A percentile compares a stretch with the other conserved stretches of the same genome.
phyloP scores from a whole-genome alignment of 2,113 vertebrate genomes.

The Ochotona princeps region DNA sequence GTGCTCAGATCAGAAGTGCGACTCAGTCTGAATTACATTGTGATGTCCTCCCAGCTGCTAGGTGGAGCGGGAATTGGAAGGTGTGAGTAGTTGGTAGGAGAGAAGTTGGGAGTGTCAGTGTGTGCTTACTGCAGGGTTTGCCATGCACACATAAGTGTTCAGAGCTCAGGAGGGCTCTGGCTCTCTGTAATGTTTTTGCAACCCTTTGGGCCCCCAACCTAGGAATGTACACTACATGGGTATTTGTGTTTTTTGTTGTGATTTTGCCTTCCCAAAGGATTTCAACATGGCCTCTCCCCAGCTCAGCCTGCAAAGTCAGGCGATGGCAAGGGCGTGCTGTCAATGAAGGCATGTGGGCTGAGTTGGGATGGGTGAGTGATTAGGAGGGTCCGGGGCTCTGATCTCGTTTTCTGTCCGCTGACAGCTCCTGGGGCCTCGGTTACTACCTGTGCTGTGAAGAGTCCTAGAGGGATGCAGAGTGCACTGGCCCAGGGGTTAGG shows the following conservation, averaged over 20 bases:
- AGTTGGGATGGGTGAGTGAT: background rate
- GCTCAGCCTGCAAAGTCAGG: background rate
- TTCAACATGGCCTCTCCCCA: rapidly evolving
- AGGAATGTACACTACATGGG: rapidly evolving
- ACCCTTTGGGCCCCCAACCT: background rate
- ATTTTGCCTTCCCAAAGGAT: background rate
- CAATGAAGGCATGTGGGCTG: background rate
- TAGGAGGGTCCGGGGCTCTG: background rate
- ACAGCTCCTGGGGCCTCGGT: background rate
- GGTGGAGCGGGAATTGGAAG: background rate
- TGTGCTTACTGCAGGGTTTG: rapidly evolving
- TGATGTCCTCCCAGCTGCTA: background rate
- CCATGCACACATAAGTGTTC: rapidly evolving
- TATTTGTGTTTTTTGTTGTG: background rate
- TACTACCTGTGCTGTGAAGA: background rate
- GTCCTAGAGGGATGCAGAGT: background rate
- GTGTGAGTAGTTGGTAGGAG: background rate
- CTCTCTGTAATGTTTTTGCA: rapidly evolving
- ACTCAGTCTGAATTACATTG: background rate
- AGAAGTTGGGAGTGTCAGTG: background rate
- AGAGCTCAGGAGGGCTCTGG: too few relatives aligned
- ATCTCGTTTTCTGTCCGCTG: background rate
- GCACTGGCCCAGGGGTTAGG: background rate
- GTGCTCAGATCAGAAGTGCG: background rate
- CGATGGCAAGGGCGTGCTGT: background rate